These are phyloP conservation scores for Protodeltote pygarga DNA, from an alignment of 2,888 invertebrate genomes.

Conservation along the genomic window DNA sequence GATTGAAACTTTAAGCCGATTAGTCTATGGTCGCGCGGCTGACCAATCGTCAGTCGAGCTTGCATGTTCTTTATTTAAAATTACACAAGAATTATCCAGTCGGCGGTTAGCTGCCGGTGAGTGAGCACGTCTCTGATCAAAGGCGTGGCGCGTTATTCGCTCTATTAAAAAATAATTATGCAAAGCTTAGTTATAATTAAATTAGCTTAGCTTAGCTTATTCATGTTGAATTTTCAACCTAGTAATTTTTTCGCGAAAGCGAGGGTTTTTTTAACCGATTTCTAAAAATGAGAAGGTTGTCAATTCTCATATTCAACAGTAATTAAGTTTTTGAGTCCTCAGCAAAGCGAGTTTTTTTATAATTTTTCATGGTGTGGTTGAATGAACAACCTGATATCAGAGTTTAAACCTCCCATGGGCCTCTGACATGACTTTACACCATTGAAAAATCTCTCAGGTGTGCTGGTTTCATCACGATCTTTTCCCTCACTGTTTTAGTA, in stretches of 20 bases:
- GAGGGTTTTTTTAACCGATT: no score
- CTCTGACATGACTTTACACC: no score
- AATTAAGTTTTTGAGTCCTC: no score
- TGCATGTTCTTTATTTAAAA: constrained; percentile 74
- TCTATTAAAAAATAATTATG: constrained; percentile 58
- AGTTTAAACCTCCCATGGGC: no score
- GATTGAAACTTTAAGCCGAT: constrained; percentile 71
- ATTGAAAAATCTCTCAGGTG: no score
- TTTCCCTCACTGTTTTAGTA: no score
- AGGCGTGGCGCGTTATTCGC: constrained; percentile 47
- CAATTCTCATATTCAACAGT: no score
- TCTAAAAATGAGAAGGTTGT: no score
- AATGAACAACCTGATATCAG: no score
- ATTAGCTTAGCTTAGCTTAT: constrained; percentile 17
- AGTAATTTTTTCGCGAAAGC: constrained; percentile 22
- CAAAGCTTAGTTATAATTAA: constrained; percentile 10
- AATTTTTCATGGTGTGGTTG: no score
- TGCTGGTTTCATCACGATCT: no score
- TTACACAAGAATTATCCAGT: constrained; percentile 58
- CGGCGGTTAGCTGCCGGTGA: constrained; percentile 45
- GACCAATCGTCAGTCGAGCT: constrained; percentile 73
- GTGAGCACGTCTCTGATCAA: constrained; percentile 52
- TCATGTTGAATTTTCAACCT: constrained; percentile 40
- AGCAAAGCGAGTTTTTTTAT: no score
- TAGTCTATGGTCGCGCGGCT: constrained; percentile 70